These are phyloP conservation scores for Rhimphoctona megacephalus DNA, from an alignment of 2,888 invertebrate genomes.

Conservation along the genomic window DNA sequence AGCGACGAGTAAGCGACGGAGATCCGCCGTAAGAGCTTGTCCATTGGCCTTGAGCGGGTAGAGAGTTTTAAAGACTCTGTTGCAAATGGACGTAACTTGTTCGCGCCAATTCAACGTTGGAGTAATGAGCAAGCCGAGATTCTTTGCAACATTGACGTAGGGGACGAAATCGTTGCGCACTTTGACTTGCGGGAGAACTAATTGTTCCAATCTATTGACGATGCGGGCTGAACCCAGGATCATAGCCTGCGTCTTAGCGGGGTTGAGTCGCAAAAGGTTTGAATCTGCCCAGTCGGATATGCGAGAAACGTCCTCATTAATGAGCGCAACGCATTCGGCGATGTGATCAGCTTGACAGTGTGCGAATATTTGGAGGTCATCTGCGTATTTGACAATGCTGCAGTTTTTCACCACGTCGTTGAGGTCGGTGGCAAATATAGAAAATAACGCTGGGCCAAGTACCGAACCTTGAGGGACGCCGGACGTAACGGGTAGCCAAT, in stretches of 20 bases:
- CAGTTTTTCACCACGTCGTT: background rate
- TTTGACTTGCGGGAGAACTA: conserved; percentile 1
- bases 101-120: conserved; percentile 5
- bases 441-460: too few relatives aligned
- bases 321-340: background rate
- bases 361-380: conserved; percentile 17
- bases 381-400: conserved; percentile 11
- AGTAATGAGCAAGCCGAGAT: background rate
- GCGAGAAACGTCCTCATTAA: background rate
- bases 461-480: too few relatives aligned
- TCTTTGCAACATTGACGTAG: background rate
- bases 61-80: conserved; percentile 1
- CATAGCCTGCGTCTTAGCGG: conserved; percentile 7
- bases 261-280: background rate
- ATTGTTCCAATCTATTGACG: background rate
- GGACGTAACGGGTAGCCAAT: background rate
- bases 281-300: background rate
- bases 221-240: background rate
- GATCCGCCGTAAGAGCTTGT: background rate
- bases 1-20: conserved; percentile 25
- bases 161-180: background rate
- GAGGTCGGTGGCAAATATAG: background rate
- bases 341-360: background rate
- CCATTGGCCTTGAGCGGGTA: conserved; percentile 22
- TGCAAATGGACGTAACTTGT: conserved; percentile 2